phyloP scores from a whole-genome alignment of 1,140 invertebrate species.

The Atopsyche davidsoni region DNA sequence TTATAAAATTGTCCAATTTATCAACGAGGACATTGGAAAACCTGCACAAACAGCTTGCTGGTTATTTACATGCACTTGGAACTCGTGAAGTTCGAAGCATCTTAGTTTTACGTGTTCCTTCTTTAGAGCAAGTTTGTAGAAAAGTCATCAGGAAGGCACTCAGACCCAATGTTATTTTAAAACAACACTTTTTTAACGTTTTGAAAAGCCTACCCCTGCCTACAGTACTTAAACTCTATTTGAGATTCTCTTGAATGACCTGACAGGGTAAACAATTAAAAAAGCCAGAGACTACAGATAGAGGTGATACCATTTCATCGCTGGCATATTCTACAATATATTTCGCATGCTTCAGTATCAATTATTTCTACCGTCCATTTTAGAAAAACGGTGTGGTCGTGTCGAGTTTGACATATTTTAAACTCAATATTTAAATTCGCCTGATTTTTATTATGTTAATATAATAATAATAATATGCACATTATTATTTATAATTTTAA shows the following conservation, averaged over 20 bases:
- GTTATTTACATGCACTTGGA: constrained; percentile 1
- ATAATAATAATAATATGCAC: too few species aligned
- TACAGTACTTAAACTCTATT: constrained; percentile 17
- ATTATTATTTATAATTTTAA: too few species aligned
- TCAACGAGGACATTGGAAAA: constrained; percentile 8
- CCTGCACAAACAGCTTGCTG: constrained; percentile 9
- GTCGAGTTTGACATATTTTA: too few species aligned
- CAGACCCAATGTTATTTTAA: constrained; percentile 13
- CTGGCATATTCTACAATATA: too few species aligned
- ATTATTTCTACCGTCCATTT: too few species aligned
- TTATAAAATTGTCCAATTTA: constrained; percentile 22
- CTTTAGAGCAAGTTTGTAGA: constrained; percentile 24
- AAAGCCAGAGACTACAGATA: too few species aligned
- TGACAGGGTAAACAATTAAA: too few species aligned
- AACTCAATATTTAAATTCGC: too few species aligned
- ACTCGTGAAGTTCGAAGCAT: constrained; percentile 13
- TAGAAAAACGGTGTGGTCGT: too few species aligned
- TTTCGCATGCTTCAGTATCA: too few species aligned
- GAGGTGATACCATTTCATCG: too few species aligned
- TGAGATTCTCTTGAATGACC: constrained; percentile 25
- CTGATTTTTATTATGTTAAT: too few species aligned
- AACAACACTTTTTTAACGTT: constrained; percentile 16
- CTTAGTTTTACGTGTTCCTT: constrained; percentile 12
- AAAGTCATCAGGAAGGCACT: constrained; percentile 15
- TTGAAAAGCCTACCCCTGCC: constrained; percentile 23